Percentiles rank a stretch among this genome's conserved stretches.
Conservation (phyloP, 2,797 vertebrate genomes). For the Pangasius larnaudii region DNA sequence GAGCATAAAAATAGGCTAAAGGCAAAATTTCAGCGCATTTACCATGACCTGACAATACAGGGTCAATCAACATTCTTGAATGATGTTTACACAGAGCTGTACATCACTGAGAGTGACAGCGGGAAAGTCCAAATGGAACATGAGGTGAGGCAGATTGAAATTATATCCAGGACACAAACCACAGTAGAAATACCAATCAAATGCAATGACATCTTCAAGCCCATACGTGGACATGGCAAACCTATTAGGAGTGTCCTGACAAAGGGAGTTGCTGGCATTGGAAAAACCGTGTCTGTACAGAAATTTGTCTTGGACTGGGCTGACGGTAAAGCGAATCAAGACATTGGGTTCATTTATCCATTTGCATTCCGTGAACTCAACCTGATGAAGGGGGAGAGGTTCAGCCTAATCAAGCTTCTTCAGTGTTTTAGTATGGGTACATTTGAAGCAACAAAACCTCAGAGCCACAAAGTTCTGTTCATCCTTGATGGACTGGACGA, state of each 20-base stretch:
- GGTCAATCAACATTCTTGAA: conserved; percentile 33
- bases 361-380: conserved; percentile 61
- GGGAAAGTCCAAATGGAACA: conserved; percentile 41
- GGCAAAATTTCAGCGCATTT: conserved; percentile 38
- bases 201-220: conserved; percentile 47
- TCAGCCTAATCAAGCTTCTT: conserved; percentile 50
- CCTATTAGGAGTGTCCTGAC: conserved; percentile 39
- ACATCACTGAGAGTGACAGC: conserved; percentile 55
- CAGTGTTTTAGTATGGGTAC: conserved; percentile 44
- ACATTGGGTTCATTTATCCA: conserved; percentile 52
- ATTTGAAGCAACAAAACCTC: not conserved
- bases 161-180: conserved; percentile 18
- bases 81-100: conserved; percentile 55
- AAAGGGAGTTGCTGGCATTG: conserved; percentile 59
- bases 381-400: conserved; percentile 47
- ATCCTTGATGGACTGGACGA: conserved; percentile 53
- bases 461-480: conserved; percentile 10
- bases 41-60: conserved; percentile 31
- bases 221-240: conserved; percentile 11
- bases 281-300: conserved; percentile 60
- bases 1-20: conserved; percentile 42
- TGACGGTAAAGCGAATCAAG: conserved; percentile 44
- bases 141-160: conserved; percentile 54
- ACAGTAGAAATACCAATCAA: conserved; percentile 35
- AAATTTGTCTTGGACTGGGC: conserved; percentile 55